A percentile compares a stretch with the other conserved stretches of the same genome.
phyloP scores from a whole-genome alignment of 37 sponge, comb jelly and placozoan species.

The Theonella swinhoei region DNA sequence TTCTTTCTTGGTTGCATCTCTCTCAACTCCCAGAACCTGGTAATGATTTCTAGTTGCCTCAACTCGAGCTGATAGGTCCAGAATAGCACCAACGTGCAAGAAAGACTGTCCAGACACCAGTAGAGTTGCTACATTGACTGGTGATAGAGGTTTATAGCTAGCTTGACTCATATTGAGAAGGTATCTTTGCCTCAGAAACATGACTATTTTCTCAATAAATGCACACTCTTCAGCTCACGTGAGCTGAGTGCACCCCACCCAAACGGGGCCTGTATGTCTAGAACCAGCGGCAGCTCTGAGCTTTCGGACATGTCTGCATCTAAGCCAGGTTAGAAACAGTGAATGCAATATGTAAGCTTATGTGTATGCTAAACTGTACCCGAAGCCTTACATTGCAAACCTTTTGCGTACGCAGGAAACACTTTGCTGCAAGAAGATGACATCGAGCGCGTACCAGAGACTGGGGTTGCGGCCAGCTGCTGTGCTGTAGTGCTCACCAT shows the following conservation, averaged over 20 bases:
- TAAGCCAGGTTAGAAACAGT: too few species aligned
- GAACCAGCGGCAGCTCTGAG: too few species aligned
- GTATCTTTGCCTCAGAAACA: neutral
- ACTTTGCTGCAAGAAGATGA: slow-evolving; percentile 5
- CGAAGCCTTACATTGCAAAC: too few species aligned
- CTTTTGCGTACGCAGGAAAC: neutral
- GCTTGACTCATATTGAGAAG: neutral
- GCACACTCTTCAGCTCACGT: neutral
- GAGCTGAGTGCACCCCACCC: neutral
- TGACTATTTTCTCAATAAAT: too few species aligned
- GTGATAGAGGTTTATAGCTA: too few species aligned
- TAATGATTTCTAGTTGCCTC: slow-evolving; percentile 22
- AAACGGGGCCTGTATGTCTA: neutral
- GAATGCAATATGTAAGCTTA: too few species aligned
- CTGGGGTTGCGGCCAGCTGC: slow-evolving; percentile 20
- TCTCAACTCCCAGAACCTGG: slow-evolving; percentile 43
- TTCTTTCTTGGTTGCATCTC: slow-evolving; percentile 40
- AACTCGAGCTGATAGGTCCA: neutral
- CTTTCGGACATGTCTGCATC: too few species aligned
- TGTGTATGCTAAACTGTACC: too few species aligned
- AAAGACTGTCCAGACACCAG: neutral
- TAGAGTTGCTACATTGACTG: too few species aligned
- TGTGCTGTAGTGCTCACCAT: slow-evolving; percentile 68
- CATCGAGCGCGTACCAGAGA: slow-evolving; percentile 33
- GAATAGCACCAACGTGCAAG: neutral